Base-by-base conservation (phyloP, 2,888 invertebrate species). In the Carabus problematicus region DNA sequence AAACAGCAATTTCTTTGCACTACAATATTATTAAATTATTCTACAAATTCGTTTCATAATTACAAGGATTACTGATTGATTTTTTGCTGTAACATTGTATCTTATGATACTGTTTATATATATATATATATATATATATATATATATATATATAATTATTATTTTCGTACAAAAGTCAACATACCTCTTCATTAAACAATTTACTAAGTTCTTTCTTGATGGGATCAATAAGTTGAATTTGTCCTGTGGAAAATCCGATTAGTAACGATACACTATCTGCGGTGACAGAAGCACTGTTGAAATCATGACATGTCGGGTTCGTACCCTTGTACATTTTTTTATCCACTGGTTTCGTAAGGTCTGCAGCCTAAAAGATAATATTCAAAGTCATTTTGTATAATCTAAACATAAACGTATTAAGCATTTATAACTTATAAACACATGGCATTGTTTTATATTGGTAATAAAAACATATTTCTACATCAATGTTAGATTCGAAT, bases 251-350 rank as follows among this genome's bases (percentile, higher is more conserved):
- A 85, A 99, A 98, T 70, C 99, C 99, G 78, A 99, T 95, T 76
- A 98, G 86, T 74, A 99, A 86, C 64, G 93, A 92, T 18, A 95
- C 93, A 81, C 92, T 92, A 71, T 96, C 95, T 12, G 88, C 85
- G 70, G 91, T 90, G 78, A 93, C 92, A 62, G 92, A 90, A 74
- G 90, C 86, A 61, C 89, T 87, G 85, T 98, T 98, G 83, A 99
- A 98, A 84, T 98, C 97, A 80, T 99, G 99, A 83, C 98, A 98
- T 29, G 98, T 99, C 14, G 98, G 99, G 84, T 95, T 97, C 63
- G 97, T 98, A 78, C 98, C 98, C 85, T 98, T 98, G 84, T 99
- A 99, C 79, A 97, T 91, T 82, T 98, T 93, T 82, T 98, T 99
- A 83, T 99, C 98, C 75, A 98, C 90, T 49, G 98, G 98, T 82